Conservation (phyloP, 1,140 invertebrate genomes). For the Panagrolaimus sp. region DNA sequence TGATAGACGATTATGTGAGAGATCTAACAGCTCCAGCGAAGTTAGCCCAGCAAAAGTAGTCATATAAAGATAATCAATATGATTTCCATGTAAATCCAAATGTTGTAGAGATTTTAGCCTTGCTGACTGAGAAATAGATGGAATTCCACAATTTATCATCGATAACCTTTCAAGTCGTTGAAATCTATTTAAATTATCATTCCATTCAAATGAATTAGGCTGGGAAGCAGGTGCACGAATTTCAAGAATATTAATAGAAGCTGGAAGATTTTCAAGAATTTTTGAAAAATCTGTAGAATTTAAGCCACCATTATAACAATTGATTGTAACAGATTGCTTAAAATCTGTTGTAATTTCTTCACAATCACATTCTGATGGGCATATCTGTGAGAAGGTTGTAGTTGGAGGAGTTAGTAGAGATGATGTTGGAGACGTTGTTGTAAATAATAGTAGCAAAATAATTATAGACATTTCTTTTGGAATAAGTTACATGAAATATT, state of each 20-base stretch:
- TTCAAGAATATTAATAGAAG: slow-evolving; percentile 32
- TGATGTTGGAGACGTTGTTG: background rate
- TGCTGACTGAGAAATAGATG: slow-evolving; percentile 41
- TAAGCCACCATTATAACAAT: slow-evolving; percentile 43
- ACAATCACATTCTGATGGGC: slow-evolving; percentile 34
- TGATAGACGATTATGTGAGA: slow-evolving; percentile 40
- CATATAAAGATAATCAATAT: slow-evolving; percentile 42
- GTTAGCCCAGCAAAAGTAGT: slow-evolving; percentile 46
- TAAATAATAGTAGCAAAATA: background rate
- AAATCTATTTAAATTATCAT: slow-evolving; percentile 53
- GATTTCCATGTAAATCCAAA: slow-evolving; percentile 41
- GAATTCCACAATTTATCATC: slow-evolving; percentile 46
- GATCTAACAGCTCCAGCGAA: slow-evolving; percentile 37
- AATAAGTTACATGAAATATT: too few relatives aligned
- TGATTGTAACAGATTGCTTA: slow-evolving; percentile 17
- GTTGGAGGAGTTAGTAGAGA: background rate
- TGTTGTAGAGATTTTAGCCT: slow-evolving; percentile 33
- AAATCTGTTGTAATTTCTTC: slow-evolving; percentile 14
- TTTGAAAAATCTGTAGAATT: slow-evolving; percentile 47
- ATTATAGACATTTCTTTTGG: background rate
- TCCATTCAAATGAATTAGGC: slow-evolving; percentile 48
- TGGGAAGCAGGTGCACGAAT: slow-evolving; percentile 35
- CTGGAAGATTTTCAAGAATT: slow-evolving; percentile 41
- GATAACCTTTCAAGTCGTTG: slow-evolving; percentile 30
- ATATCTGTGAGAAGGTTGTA: background rate